These are phyloP conservation scores for Hestina assimilis DNA, from an alignment of 1,140 invertebrate species.

Conservation along the genomic window DNA sequence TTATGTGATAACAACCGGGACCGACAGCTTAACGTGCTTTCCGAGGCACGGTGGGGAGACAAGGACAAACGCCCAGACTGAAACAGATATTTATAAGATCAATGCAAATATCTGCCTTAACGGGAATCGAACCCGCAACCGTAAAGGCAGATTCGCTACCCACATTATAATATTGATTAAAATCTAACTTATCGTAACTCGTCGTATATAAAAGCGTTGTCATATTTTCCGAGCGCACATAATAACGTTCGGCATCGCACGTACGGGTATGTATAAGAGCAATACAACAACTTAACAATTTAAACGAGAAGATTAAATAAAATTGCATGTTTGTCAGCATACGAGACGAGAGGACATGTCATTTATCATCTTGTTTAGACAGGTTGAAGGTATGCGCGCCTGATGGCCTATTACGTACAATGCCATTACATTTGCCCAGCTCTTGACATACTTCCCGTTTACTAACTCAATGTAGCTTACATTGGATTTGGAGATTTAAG, in stretches of 20 bases:
- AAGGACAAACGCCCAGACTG: too few species aligned
- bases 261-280: not conserved
- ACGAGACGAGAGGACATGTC: not conserved
- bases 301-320: slow-evolving; percentile 7
- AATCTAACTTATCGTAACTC: too few species aligned
- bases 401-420: slow-evolving; percentile 1
- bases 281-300: slow-evolving; percentile 4
- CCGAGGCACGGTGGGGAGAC: too few species aligned
- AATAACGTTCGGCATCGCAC: not conserved
- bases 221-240: not conserved
- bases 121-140: too few species aligned
- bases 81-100: too few species aligned
- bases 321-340: slow-evolving; percentile 4
- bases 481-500: too few species aligned
- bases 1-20: too few species aligned
- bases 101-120: too few species aligned
- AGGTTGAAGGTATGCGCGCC: not conserved
- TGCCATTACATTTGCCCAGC: slow-evolving; percentile 2
- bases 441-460: slow-evolving; percentile 6
- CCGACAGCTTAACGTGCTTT: too few species aligned
- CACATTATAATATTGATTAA: too few species aligned
- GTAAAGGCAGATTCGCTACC: too few species aligned
- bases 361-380: slow-evolving; percentile 12
- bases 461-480: not conserved
- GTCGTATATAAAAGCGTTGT: too few species aligned